Base-by-base conservation (phyloP, 2,888 invertebrate genomes). In the Torymus auratus region DNA sequence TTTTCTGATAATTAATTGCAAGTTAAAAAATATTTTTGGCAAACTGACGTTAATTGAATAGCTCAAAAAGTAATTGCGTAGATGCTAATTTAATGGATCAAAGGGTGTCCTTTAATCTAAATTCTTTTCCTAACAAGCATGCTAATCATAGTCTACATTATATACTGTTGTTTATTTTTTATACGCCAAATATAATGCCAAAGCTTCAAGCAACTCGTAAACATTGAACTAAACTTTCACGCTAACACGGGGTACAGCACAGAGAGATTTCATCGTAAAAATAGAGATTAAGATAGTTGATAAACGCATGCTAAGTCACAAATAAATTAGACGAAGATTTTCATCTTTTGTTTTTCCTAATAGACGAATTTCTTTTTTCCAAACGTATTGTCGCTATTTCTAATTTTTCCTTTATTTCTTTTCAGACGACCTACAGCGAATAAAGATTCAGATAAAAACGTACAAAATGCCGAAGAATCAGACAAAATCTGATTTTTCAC, bases 401-500 rank as follows among this genome's bases (percentile, higher is more conserved):
- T 69, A 69, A 72, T 62, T 74, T n/a, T 23, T 14, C 55, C 11
- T 50, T 65, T 1, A 14, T 41, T 62, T 20, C 15, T 52, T 67
- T 58, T 23, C 50, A 78, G n/a, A 79, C 15, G 5, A 64, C 23
- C 56, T 75, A 41, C 41, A 65, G 14, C 15, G 52, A 75, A 75
- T 58, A 55, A 50, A 20, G 50, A 55, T 68, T 61, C 28, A 55
- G 53, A 58, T 71, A 71, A 72, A 81, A 73, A 80, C 17, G 61
- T 56, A 77, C 53, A 77, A 73, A 77, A 73, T 81, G n/a, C n/a
- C 17, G 20, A 73, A 61, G 53, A 68, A 75, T 13, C 65, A 61
- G 65, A 61, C 58, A 17, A 64, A 74, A 50, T 73, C 73, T 61
- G 65, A 68, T 23, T 23, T 64, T 62, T 15, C 56, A 28, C n/a